Base-by-base conservation (phyloP, 2,888 invertebrate genomes). In the Tenthredo mesomela region DNA sequence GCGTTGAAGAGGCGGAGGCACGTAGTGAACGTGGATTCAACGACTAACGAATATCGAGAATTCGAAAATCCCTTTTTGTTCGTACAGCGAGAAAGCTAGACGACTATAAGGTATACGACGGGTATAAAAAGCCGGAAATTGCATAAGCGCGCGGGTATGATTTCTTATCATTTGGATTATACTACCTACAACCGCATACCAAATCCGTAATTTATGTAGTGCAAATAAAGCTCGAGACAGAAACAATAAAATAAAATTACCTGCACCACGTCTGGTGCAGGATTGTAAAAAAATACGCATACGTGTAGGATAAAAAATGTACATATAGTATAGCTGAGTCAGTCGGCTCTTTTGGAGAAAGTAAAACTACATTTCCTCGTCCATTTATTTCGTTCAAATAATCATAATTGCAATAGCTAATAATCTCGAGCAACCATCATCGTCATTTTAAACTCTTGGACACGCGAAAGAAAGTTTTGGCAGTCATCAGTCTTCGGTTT, bases 321-420 rank as follows among this genome's bases (percentile, higher is more conserved):
- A n/a, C 6, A n/a, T 2, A 29, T 67, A 67, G 18, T 2, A 67
- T 2, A 67, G 29, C 33, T 37, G 9, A 37, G 25, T 7, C 7
- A 70, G 15, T 18, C 37, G 70, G 7, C 33, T 70, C 37, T 73
- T 73, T 73, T 43, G 73, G 73, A 73, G 73, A 73, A 73, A 73
- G 73, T 73, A 73, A 21, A 43, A 43, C 21, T 43, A 43, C 43
- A 73, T 33, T 18, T 67, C 25, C 67, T 37, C 43, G 21, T 43
- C 18, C n/a, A 33, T 77, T 77, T 77, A 77, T 77, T 50, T 54
- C 77, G 29, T 50, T 29, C 50, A 77, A 77, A 77, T 77, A 77
- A 77, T 77, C 50, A 77, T 77, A 77, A 77, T 77, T 77, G 77
- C 29, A 77, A 77, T 77, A 54, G 54, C 77, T 77, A 77, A 77